These are phyloP conservation scores for Ceyx margarethae DNA, from an alignment of 2,113 vertebrate species.

Conservation along the genomic window DNA sequence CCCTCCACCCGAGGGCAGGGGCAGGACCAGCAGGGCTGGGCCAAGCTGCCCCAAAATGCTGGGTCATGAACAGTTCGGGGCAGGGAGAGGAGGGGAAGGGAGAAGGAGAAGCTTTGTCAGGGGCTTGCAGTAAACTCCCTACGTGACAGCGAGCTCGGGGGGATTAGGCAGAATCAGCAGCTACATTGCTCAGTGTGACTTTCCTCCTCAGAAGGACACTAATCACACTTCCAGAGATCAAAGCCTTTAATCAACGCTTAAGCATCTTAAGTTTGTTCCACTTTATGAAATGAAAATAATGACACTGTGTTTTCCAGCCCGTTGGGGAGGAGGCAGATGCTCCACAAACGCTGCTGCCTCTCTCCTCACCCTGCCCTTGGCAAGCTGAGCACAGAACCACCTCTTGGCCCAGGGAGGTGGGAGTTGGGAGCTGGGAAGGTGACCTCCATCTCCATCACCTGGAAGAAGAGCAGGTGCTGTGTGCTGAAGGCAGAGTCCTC, in stretches of 20 bases:
- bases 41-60: neutral
- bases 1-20: neutral
- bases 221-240: conserved; percentile 29
- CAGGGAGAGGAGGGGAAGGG: neutral
- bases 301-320: neutral
- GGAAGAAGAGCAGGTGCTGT: accelerated
- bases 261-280: conserved; percentile 45
- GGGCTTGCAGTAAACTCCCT: neutral
- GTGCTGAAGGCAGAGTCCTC: neutral
- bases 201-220: conserved; percentile 27
- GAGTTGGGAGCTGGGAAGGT: neutral
- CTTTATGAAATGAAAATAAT: neutral
- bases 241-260: conserved; percentile 35
- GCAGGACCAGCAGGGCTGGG: neutral
- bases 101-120: neutral
- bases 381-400: neutral
- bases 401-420: neutral
- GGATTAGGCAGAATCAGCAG: conserved; percentile 22
- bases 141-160: neutral
- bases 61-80: neutral
- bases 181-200: neutral
- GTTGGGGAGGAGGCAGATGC: neutral
- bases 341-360: neutral
- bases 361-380: neutral
- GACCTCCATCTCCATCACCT: neutral